Conservation (phyloP, 1,140 invertebrate species). For the Apocrypta bakeri region DNA sequence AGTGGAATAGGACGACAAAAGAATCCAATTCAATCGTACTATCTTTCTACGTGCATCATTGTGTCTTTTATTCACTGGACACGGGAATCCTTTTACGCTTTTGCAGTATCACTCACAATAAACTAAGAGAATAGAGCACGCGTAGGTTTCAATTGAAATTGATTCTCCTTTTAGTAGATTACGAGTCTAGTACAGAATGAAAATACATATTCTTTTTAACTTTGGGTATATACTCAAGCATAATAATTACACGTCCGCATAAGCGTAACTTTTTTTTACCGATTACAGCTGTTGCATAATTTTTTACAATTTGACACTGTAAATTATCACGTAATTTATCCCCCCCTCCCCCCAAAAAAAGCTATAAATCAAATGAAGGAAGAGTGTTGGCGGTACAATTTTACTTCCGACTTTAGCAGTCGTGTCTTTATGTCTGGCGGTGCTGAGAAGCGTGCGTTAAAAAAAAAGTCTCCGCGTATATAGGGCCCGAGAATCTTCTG, state of each 20-base stretch:
- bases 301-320: neutral
- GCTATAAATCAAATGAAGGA: neutral
- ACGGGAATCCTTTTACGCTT: neutral
- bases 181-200: neutral
- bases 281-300: neutral
- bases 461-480: neutral
- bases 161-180: neutral
- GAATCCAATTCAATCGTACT: neutral
- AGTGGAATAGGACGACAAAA: neutral
- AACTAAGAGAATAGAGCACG: neutral
- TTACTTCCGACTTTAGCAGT: neutral
- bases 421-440: neutral
- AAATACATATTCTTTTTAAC: too few species aligned
- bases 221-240: too few species aligned
- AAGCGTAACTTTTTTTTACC: too few species aligned
- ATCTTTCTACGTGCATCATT: neutral
- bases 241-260: too few species aligned
- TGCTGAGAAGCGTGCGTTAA: neutral
- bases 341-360: too few species aligned
- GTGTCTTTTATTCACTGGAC: neutral
- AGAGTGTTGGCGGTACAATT: neutral
- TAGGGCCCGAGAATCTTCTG: constrained; percentile 4
- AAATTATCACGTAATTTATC: neutral
- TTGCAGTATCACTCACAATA: neutral
- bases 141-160: neutral